phyloP scores from a whole-genome alignment of 2,888 invertebrate species.

The Melieria picta region DNA sequence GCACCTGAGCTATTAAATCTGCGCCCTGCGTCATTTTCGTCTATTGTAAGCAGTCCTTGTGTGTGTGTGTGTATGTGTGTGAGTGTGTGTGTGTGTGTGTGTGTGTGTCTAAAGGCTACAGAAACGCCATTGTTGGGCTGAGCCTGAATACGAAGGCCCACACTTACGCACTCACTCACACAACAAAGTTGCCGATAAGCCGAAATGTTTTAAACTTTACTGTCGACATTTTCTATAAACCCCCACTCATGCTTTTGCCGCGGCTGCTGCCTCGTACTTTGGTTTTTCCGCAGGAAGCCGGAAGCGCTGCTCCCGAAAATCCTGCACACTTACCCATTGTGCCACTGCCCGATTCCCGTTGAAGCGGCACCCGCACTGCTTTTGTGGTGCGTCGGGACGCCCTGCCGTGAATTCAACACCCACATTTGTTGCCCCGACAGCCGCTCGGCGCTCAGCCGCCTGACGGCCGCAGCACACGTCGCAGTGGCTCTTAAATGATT shows the following conservation, averaged over 20 bases:
- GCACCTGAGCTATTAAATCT: conserved; percentile 1
- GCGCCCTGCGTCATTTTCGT: background rate
- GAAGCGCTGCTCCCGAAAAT: background rate
- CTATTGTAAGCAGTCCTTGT: no score
- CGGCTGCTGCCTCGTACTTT: no score
- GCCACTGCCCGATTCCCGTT: background rate
- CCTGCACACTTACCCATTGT: background rate
- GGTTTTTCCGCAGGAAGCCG: background rate
- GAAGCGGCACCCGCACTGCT: background rate
- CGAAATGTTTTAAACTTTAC: conserved; percentile 1
- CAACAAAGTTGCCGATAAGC: conserved; percentile 1
- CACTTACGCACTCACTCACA: background rate
- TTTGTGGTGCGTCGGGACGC: background rate
- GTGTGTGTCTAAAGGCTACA: background rate
- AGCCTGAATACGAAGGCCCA: background rate
- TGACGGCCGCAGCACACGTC: background rate
- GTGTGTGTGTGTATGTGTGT: no score
- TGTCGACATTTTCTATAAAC: background rate
- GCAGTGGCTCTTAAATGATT: conserved; percentile 2
- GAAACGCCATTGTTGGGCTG: background rate
- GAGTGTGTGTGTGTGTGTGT: background rate
- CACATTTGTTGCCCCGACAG: background rate
- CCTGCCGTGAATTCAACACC: background rate
- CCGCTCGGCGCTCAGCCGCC: background rate
- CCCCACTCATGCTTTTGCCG: no score